These are phyloP conservation scores for Nannospalax galili DNA, from an alignment of 2,113 vertebrate genomes.

Conservation along the genomic window DNA sequence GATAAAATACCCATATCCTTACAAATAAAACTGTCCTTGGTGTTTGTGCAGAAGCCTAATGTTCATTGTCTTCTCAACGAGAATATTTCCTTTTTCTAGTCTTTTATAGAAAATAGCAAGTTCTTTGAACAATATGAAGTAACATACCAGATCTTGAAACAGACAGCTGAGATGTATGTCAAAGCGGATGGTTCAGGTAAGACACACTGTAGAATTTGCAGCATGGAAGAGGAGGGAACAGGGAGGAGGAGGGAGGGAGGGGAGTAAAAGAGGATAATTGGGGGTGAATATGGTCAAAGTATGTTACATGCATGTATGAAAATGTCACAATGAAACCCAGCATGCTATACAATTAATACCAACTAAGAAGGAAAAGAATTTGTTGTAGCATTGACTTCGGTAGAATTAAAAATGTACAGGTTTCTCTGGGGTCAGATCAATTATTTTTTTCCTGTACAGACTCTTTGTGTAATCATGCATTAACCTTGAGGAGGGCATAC, in stretches of 20 bases:
- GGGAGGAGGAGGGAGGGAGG: background rate
- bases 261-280: background rate
- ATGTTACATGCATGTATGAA: background rate
- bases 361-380: background rate
- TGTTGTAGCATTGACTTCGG: background rate
- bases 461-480: background rate
- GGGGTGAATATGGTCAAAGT: background rate
- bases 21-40: background rate
- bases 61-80: conserved; percentile 34
- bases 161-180: conserved; percentile 94
- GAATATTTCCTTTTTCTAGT: conserved; percentile 83
- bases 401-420: background rate
- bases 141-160: conserved; percentile 92
- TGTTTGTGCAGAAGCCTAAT: background rate
- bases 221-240: background rate
- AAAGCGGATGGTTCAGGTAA: conserved; percentile 96
- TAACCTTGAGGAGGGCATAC: background rate
- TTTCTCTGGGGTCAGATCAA: background rate
- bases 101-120: conserved; percentile 95
- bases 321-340: background rate
- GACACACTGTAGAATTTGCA: background rate
- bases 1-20: background rate
- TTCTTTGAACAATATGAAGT: conserved; percentile 98
- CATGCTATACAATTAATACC: background rate
- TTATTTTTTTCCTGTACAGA: background rate